Percentiles rank a stretch among this genome's conserved stretches.
These are phyloP conservation scores for Dasyurus viverrinus DNA, from an alignment of 2,113 vertebrate genomes.

Conservation along the genomic window DNA sequence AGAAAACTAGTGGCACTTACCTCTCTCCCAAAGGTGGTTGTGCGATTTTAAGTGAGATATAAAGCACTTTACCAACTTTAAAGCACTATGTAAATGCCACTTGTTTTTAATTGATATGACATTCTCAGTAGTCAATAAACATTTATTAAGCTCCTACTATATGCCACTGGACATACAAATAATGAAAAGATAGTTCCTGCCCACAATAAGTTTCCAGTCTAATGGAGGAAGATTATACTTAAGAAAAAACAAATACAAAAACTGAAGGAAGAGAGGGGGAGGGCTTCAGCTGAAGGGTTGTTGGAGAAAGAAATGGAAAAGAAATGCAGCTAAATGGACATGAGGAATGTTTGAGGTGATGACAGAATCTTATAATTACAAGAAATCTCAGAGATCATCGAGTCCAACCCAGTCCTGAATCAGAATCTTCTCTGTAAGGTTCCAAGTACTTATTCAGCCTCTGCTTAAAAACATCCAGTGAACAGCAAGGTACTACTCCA, in stretches of 20 bases:
- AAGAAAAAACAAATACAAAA: background rate
- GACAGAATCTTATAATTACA: background rate
- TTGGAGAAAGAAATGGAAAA: background rate
- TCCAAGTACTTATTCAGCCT: background rate
- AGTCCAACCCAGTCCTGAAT: background rate
- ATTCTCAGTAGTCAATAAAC: background rate
- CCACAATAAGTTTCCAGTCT: background rate
- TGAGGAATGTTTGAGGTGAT: background rate
- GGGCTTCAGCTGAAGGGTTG: background rate
- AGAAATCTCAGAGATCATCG: background rate
- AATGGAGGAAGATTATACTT: background rate
- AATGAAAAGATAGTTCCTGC: background rate
- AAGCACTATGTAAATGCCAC: background rate
- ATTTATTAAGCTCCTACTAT: background rate
- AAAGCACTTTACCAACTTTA: background rate
- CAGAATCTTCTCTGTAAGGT: background rate
- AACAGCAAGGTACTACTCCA: background rate
- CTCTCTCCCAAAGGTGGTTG: background rate
- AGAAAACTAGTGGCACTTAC: background rate
- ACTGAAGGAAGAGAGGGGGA: background rate
- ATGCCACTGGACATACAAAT: background rate
- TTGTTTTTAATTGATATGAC: background rate
- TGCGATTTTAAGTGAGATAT: background rate
- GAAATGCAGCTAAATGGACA: background rate
- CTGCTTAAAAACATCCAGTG: background rate